These are phyloP conservation scores for Tanytarsus gracilentus DNA, from an alignment of 2,888 invertebrate genomes.

Conservation along the genomic window DNA sequence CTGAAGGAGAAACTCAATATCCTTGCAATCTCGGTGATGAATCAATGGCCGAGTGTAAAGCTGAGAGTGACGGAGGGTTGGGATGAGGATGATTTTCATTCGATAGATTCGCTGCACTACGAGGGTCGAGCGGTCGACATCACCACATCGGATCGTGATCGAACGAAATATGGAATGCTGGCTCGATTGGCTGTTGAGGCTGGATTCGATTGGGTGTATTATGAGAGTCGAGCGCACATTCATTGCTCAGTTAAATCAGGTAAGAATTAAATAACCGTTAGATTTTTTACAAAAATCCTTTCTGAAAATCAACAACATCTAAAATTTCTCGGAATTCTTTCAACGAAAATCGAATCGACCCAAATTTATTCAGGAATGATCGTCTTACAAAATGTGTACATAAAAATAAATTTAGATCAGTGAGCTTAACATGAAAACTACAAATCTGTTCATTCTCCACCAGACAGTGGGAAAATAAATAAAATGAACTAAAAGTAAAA, in stretches of 20 bases:
- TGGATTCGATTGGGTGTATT: conserved; percentile 98
- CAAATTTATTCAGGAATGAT: too few relatives aligned
- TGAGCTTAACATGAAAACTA: too few relatives aligned
- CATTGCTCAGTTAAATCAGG: conserved; percentile 98
- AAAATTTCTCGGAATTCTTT: not conserved
- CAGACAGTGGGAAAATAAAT: too few relatives aligned
- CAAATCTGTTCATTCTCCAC: too few relatives aligned
- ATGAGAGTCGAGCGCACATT: conserved; percentile 87
- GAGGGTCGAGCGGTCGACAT: conserved; percentile 95
- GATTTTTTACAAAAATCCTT: not conserved
- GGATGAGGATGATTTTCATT: conserved; percentile 77
- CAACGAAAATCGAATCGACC: too few relatives aligned
- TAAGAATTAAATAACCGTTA: conserved; percentile 41
- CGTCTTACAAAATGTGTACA: too few relatives aligned
- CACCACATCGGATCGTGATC: conserved; percentile 87
- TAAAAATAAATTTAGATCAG: too few relatives aligned
- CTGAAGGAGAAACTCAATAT: conserved; percentile 93
- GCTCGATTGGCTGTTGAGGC: conserved; percentile 92
- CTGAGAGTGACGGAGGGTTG: conserved; percentile 91
- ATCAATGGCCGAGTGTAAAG: conserved; percentile 93
- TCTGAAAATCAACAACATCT: not conserved
- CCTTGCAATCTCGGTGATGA: conserved; percentile 92
- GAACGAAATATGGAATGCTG: conserved; percentile 90
- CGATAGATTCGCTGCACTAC: conserved; percentile 80
- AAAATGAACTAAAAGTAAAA: too few relatives aligned